Evolutionary conservation across 2,797 vertebrate species (phyloP).

Genomic region (Denticeps clupeoides): DNA sequence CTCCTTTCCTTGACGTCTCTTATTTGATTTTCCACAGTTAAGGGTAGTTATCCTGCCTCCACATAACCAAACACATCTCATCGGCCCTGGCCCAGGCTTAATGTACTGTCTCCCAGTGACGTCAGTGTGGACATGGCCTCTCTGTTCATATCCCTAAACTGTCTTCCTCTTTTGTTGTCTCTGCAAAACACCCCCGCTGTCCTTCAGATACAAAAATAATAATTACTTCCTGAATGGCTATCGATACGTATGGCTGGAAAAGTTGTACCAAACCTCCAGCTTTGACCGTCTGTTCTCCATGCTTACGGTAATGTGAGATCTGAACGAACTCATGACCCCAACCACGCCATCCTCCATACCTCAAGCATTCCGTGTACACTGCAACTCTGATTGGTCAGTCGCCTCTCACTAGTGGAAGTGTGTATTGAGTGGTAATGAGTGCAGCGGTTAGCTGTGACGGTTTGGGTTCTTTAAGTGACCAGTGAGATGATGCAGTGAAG

Average conservation of each 20-base stretch:
- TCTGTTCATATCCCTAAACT: slow-evolving; percentile 48
- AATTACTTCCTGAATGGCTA: slow-evolving; percentile 99
- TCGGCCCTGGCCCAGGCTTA: slow-evolving; percentile 3
- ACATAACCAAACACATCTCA: slow-evolving; percentile 26
- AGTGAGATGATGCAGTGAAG: slow-evolving; percentile 87
- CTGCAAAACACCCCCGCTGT: slow-evolving; percentile 79
- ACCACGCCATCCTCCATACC: slow-evolving; percentile 52
- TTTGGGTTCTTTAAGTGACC: slow-evolving; percentile 73
- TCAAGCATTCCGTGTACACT: slow-evolving; percentile 67
- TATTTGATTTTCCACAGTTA: slow-evolving; percentile 6
- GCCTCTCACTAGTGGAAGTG: neutral
- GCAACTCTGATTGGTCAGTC: slow-evolving; percentile 98
- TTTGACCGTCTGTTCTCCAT: slow-evolving; percentile 98
- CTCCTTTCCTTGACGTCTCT: neutral
- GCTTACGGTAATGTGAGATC: slow-evolving; percentile 98
- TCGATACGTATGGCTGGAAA: slow-evolving; percentile 99
- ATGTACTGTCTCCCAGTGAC: slow-evolving; percentile 35
- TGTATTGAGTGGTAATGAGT: neutral
- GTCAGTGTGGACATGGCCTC: slow-evolving; percentile 16
- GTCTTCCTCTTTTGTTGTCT: slow-evolving; percentile 64
- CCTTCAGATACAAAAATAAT: slow-evolving; percentile 99
- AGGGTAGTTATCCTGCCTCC: slow-evolving; percentile 22
- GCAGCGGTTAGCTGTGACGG: slow-evolving; percentile 20
- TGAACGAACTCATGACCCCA: slow-evolving; percentile 66
- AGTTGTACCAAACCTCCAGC: slow-evolving; percentile 95